Evolutionary conservation across 2,888 invertebrate species (phyloP).

Genomic region (Pristionchus exspectatus): DNA sequence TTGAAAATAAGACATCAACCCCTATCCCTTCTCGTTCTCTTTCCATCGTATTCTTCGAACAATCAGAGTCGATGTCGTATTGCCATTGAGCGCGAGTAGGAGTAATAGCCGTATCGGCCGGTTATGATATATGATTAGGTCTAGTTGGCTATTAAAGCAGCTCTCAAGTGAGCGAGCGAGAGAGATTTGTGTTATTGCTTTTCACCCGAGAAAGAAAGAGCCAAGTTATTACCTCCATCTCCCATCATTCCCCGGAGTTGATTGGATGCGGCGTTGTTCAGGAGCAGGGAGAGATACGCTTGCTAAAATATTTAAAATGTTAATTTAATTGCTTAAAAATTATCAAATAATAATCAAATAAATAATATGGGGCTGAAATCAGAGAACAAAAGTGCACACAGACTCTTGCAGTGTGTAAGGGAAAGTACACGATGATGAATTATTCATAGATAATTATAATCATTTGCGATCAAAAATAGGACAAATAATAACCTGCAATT

Average conservation of each 20-base stretch:
- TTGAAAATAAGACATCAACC: not conserved
- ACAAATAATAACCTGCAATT: conserved; percentile 37
- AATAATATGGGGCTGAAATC: not conserved
- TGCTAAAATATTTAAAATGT: conserved; percentile 32
- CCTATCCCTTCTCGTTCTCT: not conserved
- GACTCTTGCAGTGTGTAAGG: not conserved
- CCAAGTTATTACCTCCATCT: conserved; percentile 34
- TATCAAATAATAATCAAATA: not conserved
- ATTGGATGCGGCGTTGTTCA: conserved; percentile 5
- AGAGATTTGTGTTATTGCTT: not conserved
- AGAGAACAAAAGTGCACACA: not conserved
- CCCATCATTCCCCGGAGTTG: conserved; percentile 35
- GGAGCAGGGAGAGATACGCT: conserved; percentile 32
- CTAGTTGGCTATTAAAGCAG: conserved; percentile 24
- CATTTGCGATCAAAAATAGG: too few species aligned
- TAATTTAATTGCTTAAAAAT: not conserved
- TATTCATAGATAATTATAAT: not conserved
- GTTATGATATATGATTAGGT: conserved; percentile 35
- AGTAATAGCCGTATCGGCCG: conserved; percentile 22
- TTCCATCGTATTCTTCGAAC: not conserved
- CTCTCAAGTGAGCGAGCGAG: not conserved
- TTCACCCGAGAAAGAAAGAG: not conserved
- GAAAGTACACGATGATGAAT: not conserved
- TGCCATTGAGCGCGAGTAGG: not conserved
- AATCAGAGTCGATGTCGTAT: not conserved